Evolutionary conservation across 2,113 vertebrate genomes (phyloP).

Genomic region (Pionites leucogaster): DNA sequence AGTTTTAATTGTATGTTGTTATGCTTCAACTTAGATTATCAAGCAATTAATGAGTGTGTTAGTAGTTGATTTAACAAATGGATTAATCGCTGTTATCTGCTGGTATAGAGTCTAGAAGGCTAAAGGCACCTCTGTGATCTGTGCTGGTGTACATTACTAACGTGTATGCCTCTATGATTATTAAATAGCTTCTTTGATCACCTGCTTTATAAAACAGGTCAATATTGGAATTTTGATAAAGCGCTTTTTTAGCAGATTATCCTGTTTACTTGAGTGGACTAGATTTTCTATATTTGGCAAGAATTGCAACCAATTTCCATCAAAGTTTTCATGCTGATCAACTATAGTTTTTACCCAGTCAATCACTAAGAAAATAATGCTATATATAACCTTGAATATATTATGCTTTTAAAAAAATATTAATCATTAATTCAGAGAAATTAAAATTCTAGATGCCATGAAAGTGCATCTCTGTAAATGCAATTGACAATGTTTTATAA

Average conservation of each 20-base stretch:
- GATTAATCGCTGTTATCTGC: neutral
- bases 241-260: neutral
- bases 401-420: neutral
- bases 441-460: neutral
- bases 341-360: neutral
- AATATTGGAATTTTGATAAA: neutral
- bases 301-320: neutral
- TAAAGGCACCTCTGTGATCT: neutral
- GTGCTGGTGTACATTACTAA: neutral
- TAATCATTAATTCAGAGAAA: conserved; percentile 12
- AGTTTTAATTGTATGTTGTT: neutral
- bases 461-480: neutral
- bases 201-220: neutral
- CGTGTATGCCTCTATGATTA: neutral
- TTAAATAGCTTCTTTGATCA: neutral
- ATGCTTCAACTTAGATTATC: neutral
- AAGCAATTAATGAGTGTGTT: neutral
- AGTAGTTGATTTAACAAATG: neutral
- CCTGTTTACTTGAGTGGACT: neutral
- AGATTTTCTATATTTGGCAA: neutral
- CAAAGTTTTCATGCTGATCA: neutral
- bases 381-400: neutral
- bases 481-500: neutral
- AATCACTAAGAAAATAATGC: neutral
- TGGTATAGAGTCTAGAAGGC: neutral